phyloP scores from a whole-genome alignment of 2,797 vertebrate species.

The Manis pentadactyla region DNA sequence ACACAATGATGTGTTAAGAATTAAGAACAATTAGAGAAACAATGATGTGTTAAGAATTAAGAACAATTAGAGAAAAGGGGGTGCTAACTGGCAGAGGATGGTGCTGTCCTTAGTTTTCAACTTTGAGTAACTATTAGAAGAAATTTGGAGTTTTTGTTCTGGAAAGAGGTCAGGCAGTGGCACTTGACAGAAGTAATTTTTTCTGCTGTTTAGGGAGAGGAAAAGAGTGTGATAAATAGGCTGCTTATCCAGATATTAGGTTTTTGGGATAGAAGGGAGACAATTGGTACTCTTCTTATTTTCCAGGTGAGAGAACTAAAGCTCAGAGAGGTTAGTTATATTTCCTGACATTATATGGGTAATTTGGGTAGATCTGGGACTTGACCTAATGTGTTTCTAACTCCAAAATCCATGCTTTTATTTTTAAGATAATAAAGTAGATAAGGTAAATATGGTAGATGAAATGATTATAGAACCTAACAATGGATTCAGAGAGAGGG shows the following conservation, averaged over 20 bases:
- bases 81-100: neutral
- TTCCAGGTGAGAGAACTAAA: constrained; percentile 26
- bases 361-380: neutral
- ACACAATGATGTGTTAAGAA: neutral
- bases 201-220: neutral
- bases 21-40: neutral
- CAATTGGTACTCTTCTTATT: neutral
- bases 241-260: neutral
- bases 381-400: constrained; percentile 30
- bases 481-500: neutral
- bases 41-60: neutral
- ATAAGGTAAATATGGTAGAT: neutral
- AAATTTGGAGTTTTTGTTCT: constrained; percentile 18
- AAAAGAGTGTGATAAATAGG: neutral
- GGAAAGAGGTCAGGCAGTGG: neutral
- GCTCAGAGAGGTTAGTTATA: neutral
- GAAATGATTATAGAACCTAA: neutral
- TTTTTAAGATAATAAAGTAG: neutral
- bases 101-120: neutral
- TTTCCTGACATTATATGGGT: neutral
- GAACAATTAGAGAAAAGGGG: neutral
- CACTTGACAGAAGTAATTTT: neutral
- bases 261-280: neutral
- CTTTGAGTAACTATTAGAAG: constrained; percentile 1
- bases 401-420: neutral